These are phyloP conservation scores for Amazonetta brasiliensis DNA, from an alignment of 2,797 vertebrate species.

Conservation along the genomic window DNA sequence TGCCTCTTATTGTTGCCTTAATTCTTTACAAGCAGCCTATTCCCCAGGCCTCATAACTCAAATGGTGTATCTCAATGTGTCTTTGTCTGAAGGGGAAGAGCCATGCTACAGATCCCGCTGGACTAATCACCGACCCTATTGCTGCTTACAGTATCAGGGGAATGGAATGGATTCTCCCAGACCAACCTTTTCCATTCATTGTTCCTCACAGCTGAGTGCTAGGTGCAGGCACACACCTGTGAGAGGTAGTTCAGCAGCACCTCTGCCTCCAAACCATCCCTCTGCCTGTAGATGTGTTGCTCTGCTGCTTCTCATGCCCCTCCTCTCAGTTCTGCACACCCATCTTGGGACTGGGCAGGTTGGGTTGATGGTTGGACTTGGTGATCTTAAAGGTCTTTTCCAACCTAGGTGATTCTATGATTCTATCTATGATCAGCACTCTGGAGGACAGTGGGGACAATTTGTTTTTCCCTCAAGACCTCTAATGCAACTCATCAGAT, in stretches of 20 bases:
- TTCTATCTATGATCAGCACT: background rate
- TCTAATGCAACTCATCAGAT: background rate
- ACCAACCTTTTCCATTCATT: background rate
- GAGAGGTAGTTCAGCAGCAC: background rate
- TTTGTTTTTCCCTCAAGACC: background rate
- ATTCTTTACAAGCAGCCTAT: background rate
- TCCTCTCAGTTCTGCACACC: background rate
- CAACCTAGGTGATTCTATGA: background rate
- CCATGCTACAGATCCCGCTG: background rate
- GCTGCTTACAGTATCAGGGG: background rate
- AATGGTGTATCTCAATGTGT: background rate
- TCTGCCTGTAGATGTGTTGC: background rate
- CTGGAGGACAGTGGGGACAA: background rate
- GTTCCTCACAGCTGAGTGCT: background rate
- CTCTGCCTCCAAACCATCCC: background rate
- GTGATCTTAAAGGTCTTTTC: background rate
- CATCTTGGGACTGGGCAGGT: background rate
- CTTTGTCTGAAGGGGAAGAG: background rate
- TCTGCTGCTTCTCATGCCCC: background rate
- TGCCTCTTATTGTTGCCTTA: slow-evolving; percentile 1
- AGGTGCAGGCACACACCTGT: background rate
- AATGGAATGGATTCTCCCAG: background rate
- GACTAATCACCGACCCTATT: background rate
- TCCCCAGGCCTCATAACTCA: background rate
- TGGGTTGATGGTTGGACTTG: background rate